Evolutionary conservation across 23 tunicate genomes (phyloP).

Genomic region (Trididemnum clinides): DNA sequence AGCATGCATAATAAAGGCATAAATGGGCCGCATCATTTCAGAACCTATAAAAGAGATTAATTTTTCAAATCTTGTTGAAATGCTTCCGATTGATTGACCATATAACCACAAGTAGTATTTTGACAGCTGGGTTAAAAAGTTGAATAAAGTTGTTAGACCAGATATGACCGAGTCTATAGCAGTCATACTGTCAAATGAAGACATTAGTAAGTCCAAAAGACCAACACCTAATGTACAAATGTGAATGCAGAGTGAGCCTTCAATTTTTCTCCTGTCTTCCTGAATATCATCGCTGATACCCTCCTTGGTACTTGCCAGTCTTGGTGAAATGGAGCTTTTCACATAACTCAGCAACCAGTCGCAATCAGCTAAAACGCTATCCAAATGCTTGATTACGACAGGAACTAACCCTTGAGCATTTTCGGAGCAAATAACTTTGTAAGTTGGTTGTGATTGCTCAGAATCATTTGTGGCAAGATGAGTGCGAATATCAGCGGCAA

Average conservation of each 20-base stretch:
- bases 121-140: constrained; percentile 53
- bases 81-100: constrained; percentile 45
- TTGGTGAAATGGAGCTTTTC: constrained; percentile 38
- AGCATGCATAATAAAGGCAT: constrained; percentile 75
- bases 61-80: constrained; percentile 69
- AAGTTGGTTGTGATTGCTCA: constrained; percentile 18
- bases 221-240: constrained; percentile 53
- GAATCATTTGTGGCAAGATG: constrained; percentile 20
- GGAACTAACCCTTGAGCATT: constrained; percentile 23
- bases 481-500: constrained; percentile 28
- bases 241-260: constrained; percentile 60
- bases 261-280: constrained; percentile 55
- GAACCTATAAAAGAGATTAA: constrained; percentile 58
- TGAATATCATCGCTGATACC: constrained; percentile 33
- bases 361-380: constrained; percentile 31
- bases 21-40: constrained; percentile 61
- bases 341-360: constrained; percentile 81
- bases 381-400: constrained; percentile 47
- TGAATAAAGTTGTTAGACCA: constrained; percentile 43
- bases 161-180: constrained; percentile 45
- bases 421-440: constrained; percentile 34
- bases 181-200: constrained; percentile 26
- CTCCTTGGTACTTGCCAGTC: constrained; percentile 10
- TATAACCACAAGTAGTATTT: constrained; percentile 82
- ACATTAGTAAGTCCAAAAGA: constrained; percentile 45